Evolutionary conservation across 2,797 vertebrate species (phyloP).

Genomic region (Pelochelys cantorii): DNA sequence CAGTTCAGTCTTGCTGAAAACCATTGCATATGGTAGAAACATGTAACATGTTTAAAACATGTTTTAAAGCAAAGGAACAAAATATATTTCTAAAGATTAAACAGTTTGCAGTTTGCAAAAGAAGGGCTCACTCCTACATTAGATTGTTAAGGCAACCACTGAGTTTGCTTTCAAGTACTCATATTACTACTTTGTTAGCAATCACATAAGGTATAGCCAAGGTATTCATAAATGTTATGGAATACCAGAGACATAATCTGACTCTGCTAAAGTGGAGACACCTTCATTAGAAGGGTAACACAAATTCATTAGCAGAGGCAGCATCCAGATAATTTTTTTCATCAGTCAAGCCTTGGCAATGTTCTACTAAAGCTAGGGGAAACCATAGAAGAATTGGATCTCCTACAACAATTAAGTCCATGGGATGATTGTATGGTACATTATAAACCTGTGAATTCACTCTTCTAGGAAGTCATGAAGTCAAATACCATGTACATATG

Average conservation of each 20-base stretch:
- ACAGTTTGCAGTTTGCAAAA: conserved; percentile 24
- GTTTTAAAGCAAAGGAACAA: conserved; percentile 8
- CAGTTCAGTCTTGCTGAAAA: background rate
- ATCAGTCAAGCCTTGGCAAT: background rate
- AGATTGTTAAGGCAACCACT: background rate
- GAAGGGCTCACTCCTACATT: background rate
- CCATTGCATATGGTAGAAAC: background rate
- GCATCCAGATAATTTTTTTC: background rate
- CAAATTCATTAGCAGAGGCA: background rate
- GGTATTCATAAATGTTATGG: background rate
- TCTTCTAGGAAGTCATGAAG: background rate
- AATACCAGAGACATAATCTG: background rate
- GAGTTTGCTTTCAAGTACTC: background rate
- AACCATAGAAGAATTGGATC: background rate
- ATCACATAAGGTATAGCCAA: background rate
- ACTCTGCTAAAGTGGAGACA: background rate
- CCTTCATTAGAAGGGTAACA: background rate
- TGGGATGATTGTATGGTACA: background rate
- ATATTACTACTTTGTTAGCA: background rate
- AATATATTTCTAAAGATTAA: conserved; percentile 52
- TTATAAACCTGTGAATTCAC: background rate
- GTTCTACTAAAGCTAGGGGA: background rate
- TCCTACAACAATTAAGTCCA: background rate
- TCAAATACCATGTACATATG: background rate
- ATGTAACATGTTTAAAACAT: background rate